phyloP scores from a whole-genome alignment of 2,888 invertebrate species.

The Catocala nupta region DNA sequence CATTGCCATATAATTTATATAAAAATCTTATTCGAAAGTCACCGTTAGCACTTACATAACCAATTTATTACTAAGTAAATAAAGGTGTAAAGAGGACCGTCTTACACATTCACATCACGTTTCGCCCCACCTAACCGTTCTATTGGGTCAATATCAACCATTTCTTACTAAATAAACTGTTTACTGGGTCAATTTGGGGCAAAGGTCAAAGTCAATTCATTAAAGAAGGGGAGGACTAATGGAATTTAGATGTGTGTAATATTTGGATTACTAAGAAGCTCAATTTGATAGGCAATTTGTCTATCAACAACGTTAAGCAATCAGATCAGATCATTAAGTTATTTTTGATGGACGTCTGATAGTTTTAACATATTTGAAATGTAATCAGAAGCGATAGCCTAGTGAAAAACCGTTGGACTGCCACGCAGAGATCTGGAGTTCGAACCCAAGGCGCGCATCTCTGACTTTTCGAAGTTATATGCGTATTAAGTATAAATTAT shows the following conservation, averaged over 20 bases:
- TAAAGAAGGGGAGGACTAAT: conserved; percentile 21
- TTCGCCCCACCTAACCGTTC: conserved; percentile 24
- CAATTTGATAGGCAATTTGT: not conserved
- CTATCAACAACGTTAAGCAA: too few species aligned
- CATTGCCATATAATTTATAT: too few species aligned
- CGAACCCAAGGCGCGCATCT: too few species aligned
- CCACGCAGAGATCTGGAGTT: too few species aligned
- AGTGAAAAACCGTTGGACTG: too few species aligned
- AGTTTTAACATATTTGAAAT: too few species aligned
- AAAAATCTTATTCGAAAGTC: not conserved
- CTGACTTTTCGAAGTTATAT: too few species aligned
- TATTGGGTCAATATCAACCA: conserved; percentile 39
- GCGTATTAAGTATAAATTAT: too few species aligned
- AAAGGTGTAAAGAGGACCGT: conserved; percentile 26
- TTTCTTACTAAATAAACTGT: conserved; percentile 34
- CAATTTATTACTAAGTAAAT: conserved; percentile 42
- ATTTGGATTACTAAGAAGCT: not conserved
- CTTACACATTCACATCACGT: conserved; percentile 39
- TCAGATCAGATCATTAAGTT: too few species aligned
- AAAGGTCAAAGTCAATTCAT: conserved; percentile 23
- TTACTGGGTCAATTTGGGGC: conserved; percentile 28
- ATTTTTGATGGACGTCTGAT: too few species aligned
- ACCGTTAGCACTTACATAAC: conserved; percentile 6
- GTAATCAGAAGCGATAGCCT: too few species aligned
- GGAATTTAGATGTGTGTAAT: conserved; percentile 4